These are phyloP conservation scores for Psammodynastes pulverulentus DNA, from an alignment of 2,113 vertebrate genomes.

Conservation along the genomic window DNA sequence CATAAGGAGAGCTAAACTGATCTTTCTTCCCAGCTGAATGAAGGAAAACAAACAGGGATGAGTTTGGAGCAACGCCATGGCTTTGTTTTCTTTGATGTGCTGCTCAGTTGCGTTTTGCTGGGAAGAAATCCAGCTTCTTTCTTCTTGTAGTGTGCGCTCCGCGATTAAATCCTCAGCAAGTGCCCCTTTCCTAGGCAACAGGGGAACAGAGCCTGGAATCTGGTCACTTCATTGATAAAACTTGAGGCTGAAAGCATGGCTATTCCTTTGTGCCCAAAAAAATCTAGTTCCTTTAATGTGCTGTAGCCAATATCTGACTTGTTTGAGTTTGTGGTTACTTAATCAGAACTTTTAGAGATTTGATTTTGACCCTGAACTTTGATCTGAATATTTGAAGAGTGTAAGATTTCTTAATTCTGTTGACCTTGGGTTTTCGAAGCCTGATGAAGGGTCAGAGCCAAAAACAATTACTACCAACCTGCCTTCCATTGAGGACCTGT, in stretches of 20 bases:
- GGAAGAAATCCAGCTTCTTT: constrained; percentile 27
- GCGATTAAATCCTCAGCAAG: constrained; percentile 60
- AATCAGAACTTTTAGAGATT: background rate
- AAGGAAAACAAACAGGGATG: background rate
- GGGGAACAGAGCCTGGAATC: constrained; percentile 71
- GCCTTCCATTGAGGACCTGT: too few species aligned
- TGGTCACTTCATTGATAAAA: constrained; percentile 71
- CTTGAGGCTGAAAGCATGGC: constrained; percentile 45
- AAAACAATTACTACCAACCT: too few species aligned
- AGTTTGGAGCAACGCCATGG: background rate
- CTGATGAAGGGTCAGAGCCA: fast-evolving
- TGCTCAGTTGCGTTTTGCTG: constrained; percentile 29
- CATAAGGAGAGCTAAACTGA: constrained; percentile 2
- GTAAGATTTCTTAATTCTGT: background rate
- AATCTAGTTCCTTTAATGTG: constrained; percentile 47
- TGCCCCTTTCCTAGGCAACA: constrained; percentile 69
- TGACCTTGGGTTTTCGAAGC: background rate
- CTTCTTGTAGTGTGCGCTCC: constrained; percentile 46
- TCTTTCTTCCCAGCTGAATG: background rate
- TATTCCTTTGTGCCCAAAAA: constrained; percentile 67
- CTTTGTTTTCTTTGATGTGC: constrained; percentile 46
- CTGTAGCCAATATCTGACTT: constrained; percentile 13
- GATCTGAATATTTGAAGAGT: background rate
- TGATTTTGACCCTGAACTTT: constrained; percentile 42
- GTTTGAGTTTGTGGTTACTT: constrained; percentile 17